Evolutionary conservation across 2,888 invertebrate genomes (phyloP).

Genomic region (Epinotia bilunana): DNA sequence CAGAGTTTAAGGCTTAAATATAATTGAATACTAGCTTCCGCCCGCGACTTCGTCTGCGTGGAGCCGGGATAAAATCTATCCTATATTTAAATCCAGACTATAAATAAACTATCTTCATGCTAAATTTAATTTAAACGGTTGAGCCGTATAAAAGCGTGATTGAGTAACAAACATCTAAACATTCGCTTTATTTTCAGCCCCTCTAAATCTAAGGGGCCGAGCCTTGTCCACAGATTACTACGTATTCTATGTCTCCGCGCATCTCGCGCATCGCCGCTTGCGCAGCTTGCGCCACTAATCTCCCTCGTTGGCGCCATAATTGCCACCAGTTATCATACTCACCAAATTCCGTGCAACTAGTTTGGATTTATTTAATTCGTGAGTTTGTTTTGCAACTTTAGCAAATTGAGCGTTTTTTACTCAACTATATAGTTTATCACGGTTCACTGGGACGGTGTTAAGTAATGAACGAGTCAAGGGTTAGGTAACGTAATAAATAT

Average conservation of each 20-base stretch:
- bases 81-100: too few relatives aligned
- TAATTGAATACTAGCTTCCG: too few relatives aligned
- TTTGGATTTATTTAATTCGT: slow-evolving; percentile 28
- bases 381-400: slow-evolving; percentile 42
- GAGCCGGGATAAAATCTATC: too few relatives aligned
- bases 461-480: slow-evolving; percentile 26
- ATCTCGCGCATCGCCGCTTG: slow-evolving; percentile 1
- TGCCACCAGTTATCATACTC: slow-evolving; percentile 41
- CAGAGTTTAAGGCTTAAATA: too few relatives aligned
- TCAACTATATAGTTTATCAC: slow-evolving; percentile 9
- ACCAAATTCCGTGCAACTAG: slow-evolving; percentile 36
- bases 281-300: slow-evolving; percentile 37
- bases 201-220: too few relatives aligned
- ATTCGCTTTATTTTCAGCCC: too few relatives aligned
- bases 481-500: slow-evolving; percentile 20
- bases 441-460: slow-evolving; percentile 7
- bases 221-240: too few relatives aligned
- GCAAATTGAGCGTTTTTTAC: slow-evolving; percentile 38
- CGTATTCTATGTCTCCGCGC: background rate
- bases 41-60: too few relatives aligned
- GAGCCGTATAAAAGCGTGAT: too few relatives aligned
- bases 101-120: too few relatives aligned
- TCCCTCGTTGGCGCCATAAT: slow-evolving; percentile 34
- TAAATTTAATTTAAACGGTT: too few relatives aligned
- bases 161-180: too few relatives aligned